A percentile compares a stretch with the other conserved stretches of the same genome.
These are phyloP conservation scores for Columbina picui DNA, from an alignment of 2,113 vertebrate species.

Conservation along the genomic window DNA sequence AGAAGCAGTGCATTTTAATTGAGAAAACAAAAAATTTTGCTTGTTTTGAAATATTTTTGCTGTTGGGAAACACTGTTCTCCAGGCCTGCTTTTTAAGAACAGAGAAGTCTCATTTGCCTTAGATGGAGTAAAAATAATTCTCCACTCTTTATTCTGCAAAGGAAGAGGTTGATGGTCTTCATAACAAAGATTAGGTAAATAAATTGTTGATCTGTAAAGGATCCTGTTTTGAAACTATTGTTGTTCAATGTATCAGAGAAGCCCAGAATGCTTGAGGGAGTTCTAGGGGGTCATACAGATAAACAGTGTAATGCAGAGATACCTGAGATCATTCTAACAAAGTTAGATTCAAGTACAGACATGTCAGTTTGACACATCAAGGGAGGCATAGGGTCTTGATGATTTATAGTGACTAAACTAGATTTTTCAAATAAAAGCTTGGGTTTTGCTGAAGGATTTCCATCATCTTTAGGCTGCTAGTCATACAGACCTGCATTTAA, in stretches of 20 bases:
- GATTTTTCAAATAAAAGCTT: neutral
- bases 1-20: neutral
- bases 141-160: neutral
- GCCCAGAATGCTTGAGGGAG: neutral
- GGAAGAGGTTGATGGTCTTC: neutral
- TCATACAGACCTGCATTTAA: neutral
- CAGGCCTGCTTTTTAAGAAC: neutral
- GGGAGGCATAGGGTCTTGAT: neutral
- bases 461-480: neutral
- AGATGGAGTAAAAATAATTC: neutral
- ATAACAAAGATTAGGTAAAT: neutral
- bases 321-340: neutral
- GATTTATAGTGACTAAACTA: neutral
- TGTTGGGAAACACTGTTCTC: neutral
- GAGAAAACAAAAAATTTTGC: neutral
- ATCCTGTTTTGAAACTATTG: neutral
- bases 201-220: neutral
- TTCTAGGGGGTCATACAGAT: neutral
- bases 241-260: neutral
- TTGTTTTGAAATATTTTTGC: neutral
- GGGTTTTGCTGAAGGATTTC: neutral
- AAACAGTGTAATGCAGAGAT: neutral
- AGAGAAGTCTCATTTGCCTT: accelerated
- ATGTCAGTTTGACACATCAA: neutral
- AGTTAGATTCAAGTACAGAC: neutral